phyloP scores from a whole-genome alignment of 2,113 vertebrate species.

The Nematolebias whitei region DNA sequence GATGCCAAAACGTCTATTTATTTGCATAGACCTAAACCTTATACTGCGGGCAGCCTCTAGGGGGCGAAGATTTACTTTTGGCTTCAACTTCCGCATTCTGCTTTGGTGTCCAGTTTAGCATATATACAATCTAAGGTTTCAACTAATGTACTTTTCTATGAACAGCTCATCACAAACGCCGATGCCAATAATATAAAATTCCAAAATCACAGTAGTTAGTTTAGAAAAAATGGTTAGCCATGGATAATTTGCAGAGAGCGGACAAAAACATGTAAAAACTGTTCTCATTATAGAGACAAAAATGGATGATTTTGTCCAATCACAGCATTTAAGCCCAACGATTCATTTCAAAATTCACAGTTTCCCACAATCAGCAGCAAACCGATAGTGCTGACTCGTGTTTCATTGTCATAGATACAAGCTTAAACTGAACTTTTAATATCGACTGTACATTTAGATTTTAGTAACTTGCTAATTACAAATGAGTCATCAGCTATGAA shows the following conservation, averaged over 20 bases:
- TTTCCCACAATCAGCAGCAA: slow-evolving; percentile 19
- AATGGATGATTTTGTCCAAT: slow-evolving; percentile 16
- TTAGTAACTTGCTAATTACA: slow-evolving; percentile 42
- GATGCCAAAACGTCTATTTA: no score
- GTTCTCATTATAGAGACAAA: slow-evolving; percentile 32
- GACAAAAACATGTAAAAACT: slow-evolving; percentile 39
- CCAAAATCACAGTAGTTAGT: background rate
- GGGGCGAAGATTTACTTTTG: no score
- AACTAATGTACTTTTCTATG: no score
- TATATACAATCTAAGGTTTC: no score
- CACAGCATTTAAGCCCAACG: slow-evolving; percentile 17
- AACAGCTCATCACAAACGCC: background rate
- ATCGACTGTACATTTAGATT: slow-evolving; percentile 24
- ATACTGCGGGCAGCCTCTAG: no score
- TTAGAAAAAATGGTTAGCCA: slow-evolving; percentile 6
- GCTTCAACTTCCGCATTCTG: no score
- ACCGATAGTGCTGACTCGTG: slow-evolving; percentile 6
- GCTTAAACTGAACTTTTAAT: slow-evolving; percentile 1
- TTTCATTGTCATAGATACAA: no score
- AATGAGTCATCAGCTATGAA: slow-evolving; percentile 44
- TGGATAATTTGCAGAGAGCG: slow-evolving; percentile 23
- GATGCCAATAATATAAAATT: background rate
- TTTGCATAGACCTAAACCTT: no score
- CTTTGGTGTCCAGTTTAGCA: no score
- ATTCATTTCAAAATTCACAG: slow-evolving; percentile 30